Evolutionary conservation across 2,888 invertebrate genomes (phyloP), one percentile per base, ranked within the genome.

Genomic region (Caenorhabditis drosophilae): DNA sequence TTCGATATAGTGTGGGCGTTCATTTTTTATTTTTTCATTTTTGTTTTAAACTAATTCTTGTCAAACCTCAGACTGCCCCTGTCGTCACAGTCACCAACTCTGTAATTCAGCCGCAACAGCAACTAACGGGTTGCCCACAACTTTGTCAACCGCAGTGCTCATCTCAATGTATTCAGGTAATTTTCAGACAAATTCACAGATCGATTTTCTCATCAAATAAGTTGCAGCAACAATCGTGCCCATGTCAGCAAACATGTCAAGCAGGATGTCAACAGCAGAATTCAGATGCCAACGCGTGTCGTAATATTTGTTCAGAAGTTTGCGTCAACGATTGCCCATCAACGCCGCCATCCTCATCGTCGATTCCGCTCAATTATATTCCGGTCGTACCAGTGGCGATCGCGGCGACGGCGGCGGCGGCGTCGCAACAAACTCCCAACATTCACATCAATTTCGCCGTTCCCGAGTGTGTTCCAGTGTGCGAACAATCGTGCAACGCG

Each of bases 391-490:
- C 62, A 22, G 62, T 62, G 2, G 34, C 46, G 9, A 26, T 47
- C 11, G 15, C 35, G n/a, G 12, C 38, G 9, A 9, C 20, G 2
- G 15, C 49, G 16, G 25, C 26, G 9, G 46, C 34, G 7, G 3
- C 46, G 7, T 25, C 7, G 7, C 9, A 25, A 26, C 11, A 35
- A 15, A 4, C 15, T 6, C 61, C 60, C 16, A 46, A 56, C 7
- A 66, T 67, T 35, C 44, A 56, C 11, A 71, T 71, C 50, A 63
- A 73, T 46, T 73, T 73, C 49, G 63, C 62, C 6, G 67, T 67
- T 12, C 63, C 72, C 2, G 72, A 75, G 49, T 75, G 75, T 44
- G 48, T 68, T 27, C 75, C 75, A 36, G 70, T 72, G 15, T 75
- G 75, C 44, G 70, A 72, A 54, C 71, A 71, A 48, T 67, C 69